Evolutionary conservation across 2,113 vertebrate species (phyloP).

Genomic region (Coptodon bakossiorum): DNA sequence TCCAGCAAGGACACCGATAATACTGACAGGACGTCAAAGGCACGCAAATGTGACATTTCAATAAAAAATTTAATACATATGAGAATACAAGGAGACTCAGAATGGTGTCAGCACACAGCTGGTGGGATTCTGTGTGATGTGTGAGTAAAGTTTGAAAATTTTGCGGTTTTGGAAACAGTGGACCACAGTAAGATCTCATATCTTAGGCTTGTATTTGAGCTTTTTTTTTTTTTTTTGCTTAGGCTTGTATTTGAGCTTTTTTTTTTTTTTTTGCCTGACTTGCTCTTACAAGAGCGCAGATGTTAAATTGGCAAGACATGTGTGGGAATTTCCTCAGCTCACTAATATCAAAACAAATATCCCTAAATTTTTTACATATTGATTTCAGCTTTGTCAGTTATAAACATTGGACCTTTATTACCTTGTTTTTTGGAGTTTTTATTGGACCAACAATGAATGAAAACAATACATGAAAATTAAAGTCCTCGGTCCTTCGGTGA

Average conservation of each 20-base stretch:
- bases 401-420: not conserved
- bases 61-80: not conserved
- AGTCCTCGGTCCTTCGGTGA: not conserved
- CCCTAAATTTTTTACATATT: not conserved
- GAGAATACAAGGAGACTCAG: not conserved
- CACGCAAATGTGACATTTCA: not conserved
- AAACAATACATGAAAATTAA: constrained; percentile 16
- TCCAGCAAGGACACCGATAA: not conserved
- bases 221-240: not conserved
- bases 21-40: not conserved
- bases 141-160: not conserved
- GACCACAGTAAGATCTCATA: not conserved
- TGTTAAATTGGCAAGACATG: not conserved
- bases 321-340: not conserved
- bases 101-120: not conserved
- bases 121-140: not conserved
- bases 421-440: not conserved
- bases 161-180: not conserved
- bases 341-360: not conserved
- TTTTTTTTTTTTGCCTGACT: not conserved
- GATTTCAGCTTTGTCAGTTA: not conserved
- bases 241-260: not conserved
- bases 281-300: accelerated
- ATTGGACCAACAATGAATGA: not conserved
- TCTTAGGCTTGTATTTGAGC: not conserved